phyloP scores from a whole-genome alignment of 2,888 invertebrate genomes.

The Syrista parreyssii region DNA sequence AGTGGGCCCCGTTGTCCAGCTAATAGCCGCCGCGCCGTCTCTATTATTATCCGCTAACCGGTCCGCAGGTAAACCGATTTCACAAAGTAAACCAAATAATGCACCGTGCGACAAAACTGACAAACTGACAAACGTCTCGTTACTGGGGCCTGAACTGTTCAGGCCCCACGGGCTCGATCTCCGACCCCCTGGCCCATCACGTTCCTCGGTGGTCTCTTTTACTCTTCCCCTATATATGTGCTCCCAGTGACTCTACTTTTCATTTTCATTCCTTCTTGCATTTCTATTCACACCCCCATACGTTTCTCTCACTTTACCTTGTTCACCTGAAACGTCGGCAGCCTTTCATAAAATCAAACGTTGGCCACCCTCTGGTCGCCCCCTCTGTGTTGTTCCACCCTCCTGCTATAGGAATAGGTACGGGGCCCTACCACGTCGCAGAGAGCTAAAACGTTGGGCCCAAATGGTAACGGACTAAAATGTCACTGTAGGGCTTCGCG shows the following conservation, averaged over 20 bases:
- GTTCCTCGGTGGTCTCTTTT: neutral
- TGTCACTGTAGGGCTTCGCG: neutral
- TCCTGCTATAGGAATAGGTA: neutral
- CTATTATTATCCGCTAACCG: constrained; percentile 39
- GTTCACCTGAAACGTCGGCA: constrained; percentile 3
- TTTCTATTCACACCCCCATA: neutral
- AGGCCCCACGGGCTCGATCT: neutral
- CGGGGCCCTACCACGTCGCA: neutral
- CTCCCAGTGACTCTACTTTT: neutral
- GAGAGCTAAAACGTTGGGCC: neutral
- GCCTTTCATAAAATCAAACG: constrained; percentile 8
- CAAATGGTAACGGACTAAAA: neutral
- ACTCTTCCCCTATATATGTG: neutral
- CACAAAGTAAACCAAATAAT: constrained; percentile 33
- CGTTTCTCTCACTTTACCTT: constrained; percentile 1
- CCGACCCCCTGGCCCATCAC: constrained; percentile 1
- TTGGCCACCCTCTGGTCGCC: neutral
- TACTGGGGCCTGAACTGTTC: constrained; percentile 18
- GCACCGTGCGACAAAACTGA: constrained; percentile 26
- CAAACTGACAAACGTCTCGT: constrained; percentile 32
- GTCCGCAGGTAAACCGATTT: constrained; percentile 37
- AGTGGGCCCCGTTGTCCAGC: constrained; percentile 23
- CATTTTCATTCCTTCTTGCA: neutral
- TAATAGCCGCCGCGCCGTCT: constrained; percentile 36
- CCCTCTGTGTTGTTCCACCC: neutral